phyloP scores from a whole-genome alignment of 1,140 invertebrate genomes.

The Penaeus chinensis region DNA sequence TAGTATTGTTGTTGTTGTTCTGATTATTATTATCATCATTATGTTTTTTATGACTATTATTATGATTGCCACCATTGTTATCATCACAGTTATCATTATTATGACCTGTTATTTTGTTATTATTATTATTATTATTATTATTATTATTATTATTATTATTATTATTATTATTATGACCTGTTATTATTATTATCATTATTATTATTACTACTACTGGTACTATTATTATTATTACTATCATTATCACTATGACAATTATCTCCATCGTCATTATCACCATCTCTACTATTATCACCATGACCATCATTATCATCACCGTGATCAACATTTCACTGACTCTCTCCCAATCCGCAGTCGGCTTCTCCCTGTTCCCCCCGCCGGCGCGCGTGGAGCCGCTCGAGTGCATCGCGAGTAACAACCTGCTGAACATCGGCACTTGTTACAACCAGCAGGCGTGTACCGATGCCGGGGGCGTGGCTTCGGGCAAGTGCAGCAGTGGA shows the following conservation, averaged over 20 bases:
- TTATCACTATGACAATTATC: background rate
- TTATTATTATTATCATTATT: too few species aligned
- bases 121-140: too few species aligned
- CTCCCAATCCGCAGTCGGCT: conserved; percentile 27
- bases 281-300: background rate
- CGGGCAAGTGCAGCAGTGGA: conserved; percentile 24
- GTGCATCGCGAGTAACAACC: conserved; percentile 31
- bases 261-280: background rate
- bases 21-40: too few species aligned
- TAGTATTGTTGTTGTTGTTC: too few species aligned
- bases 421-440: conserved; percentile 41
- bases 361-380: conserved; percentile 31
- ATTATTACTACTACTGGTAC: too few species aligned
- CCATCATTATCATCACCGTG: background rate
- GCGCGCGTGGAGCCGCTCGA: background rate
- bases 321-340: background rate
- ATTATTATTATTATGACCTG: too few species aligned
- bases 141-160: too few species aligned
- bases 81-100: too few species aligned
- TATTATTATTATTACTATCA: background rate
- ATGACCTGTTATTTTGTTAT: too few species aligned
- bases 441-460: conserved; percentile 2
- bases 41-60: too few species aligned
- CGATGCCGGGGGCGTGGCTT: conserved; percentile 22
- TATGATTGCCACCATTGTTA: too few species aligned